Conservation (phyloP, 2,113 vertebrate species). For the Poecilia latipinna region DNA sequence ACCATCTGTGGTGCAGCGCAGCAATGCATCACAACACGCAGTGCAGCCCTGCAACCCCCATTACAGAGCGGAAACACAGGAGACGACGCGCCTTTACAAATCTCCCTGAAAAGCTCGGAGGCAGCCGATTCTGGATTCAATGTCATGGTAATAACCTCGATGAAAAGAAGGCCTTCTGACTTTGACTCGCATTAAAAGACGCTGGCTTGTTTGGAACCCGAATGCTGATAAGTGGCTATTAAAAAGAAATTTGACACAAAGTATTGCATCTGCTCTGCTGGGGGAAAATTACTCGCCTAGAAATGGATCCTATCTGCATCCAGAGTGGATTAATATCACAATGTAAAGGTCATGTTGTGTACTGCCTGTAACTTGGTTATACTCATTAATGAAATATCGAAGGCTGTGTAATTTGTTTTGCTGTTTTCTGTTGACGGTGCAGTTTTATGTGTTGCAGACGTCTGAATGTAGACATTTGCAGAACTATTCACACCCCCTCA, state of each 20-base stretch:
- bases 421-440: neutral
- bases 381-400: constrained; percentile 42
- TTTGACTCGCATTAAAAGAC: constrained; percentile 22
- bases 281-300: constrained; percentile 39
- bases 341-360: constrained; percentile 30
- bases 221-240: constrained; percentile 26
- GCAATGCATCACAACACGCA: constrained; percentile 11
- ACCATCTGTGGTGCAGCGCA: constrained; percentile 12
- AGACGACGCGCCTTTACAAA: constrained; percentile 14
- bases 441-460: neutral
- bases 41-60: constrained; percentile 17
- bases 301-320: constrained; percentile 46
- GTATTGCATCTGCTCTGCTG: constrained; percentile 27
- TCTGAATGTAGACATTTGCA: neutral
- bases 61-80: constrained; percentile 31
- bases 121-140: constrained; percentile 32
- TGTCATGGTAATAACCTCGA: constrained; percentile 37
- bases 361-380: neutral
- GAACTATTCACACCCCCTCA: neutral
- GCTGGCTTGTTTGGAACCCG: constrained; percentile 32
- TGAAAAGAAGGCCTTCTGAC: constrained; percentile 32
- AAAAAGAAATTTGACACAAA: constrained; percentile 42
- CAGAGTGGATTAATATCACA: constrained; percentile 29
- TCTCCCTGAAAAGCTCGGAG: constrained; percentile 9
- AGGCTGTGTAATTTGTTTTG: constrained; percentile 52